Conservation (phyloP, 1,140 invertebrate species). For the Rhyacophila brunnea region DNA sequence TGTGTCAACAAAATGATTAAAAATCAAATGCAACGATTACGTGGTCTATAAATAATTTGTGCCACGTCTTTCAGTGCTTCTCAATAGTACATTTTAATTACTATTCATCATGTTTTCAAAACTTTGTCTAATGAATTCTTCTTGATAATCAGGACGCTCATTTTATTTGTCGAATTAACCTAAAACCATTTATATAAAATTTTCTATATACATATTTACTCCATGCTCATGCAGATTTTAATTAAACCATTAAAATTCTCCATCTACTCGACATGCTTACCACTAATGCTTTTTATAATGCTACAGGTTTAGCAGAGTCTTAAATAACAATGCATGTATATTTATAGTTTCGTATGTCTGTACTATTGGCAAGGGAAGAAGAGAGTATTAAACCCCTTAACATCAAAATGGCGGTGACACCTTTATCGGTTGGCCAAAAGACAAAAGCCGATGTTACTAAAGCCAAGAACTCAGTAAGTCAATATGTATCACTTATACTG, state of each 20-base stretch:
- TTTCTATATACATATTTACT: background rate
- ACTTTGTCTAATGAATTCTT: background rate
- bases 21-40: background rate
- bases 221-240: too few species aligned
- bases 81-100: too few species aligned
- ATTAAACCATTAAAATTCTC: too few species aligned
- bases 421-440: slow-evolving; percentile 26
- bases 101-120: background rate
- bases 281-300: too few species aligned
- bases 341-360: slow-evolving; percentile 67
- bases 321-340: slow-evolving; percentile 4
- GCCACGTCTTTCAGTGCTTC: too few species aligned
- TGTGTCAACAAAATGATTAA: background rate
- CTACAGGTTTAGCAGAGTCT: too few species aligned
- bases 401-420: slow-evolving; percentile 31
- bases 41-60: too few species aligned
- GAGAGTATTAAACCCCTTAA: slow-evolving; percentile 42
- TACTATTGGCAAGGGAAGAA: slow-evolving; percentile 65
- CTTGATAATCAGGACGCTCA: too few species aligned
- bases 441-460: slow-evolving; percentile 22
- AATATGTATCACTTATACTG: background rate
- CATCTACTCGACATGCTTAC: too few species aligned
- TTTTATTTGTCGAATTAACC: too few species aligned
- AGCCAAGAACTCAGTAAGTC: slow-evolving; percentile 26
- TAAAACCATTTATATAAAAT: background rate